Evolutionary conservation across 2,888 invertebrate species (phyloP).

Genomic region (Sylvicola cinctus): DNA sequence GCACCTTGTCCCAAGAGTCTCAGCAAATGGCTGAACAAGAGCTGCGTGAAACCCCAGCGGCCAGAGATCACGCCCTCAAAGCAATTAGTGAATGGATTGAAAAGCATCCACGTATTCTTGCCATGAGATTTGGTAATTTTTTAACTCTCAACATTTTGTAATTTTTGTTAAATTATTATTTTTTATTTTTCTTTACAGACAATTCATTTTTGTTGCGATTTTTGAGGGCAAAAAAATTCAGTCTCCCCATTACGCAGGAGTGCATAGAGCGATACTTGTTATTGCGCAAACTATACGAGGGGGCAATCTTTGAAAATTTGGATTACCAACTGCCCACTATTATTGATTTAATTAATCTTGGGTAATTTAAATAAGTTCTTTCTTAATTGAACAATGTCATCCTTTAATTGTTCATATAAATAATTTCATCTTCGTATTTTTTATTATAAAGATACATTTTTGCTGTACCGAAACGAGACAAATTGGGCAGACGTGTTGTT

Average conservation of each 20-base stretch:
- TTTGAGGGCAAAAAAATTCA: conserved; percentile 61
- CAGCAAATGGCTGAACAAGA: conserved; percentile 42
- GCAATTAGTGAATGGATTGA: conserved; percentile 49
- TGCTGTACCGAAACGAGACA: conserved; percentile 56
- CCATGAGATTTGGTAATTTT: conserved; percentile 41
- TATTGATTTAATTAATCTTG: conserved; percentile 46
- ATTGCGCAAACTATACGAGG: conserved; percentile 55
- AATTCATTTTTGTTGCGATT: conserved; percentile 49
- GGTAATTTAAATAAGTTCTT: conserved; percentile 28
- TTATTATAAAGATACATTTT: conserved; percentile 31
- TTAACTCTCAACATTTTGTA: background rate
- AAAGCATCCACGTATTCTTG: conserved; percentile 45
- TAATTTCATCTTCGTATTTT: conserved; percentile 1
- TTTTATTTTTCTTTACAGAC: conserved; percentile 15
- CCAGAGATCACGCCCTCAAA: conserved; percentile 40
- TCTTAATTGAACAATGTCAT: too few relatives aligned
- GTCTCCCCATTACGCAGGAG: conserved; percentile 57
- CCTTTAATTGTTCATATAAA: conserved; percentile 1
- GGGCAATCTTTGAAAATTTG: conserved; percentile 50
- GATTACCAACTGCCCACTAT: conserved; percentile 49
- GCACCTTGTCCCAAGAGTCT: conserved; percentile 36
- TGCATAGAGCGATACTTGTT: conserved; percentile 57
- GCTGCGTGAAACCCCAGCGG: conserved; percentile 43
- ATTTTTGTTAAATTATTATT: background rate
- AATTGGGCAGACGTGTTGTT: conserved; percentile 49